phyloP scores from a whole-genome alignment of 2,888 invertebrate genomes.

The Sicus ferrugineus region DNA sequence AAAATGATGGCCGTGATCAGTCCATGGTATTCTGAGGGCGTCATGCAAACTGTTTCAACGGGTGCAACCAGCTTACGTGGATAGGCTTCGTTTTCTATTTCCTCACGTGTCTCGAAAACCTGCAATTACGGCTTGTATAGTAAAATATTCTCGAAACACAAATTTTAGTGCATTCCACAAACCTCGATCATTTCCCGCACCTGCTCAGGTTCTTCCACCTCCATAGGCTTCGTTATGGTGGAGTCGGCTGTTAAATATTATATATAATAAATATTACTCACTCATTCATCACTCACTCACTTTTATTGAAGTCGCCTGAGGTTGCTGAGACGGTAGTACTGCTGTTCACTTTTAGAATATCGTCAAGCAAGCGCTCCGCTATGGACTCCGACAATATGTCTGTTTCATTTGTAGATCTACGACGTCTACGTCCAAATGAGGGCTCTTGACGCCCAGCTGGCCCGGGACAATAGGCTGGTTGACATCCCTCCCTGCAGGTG shows the following conservation, averaged over 20 bases:
- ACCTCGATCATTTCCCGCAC: conserved; percentile 91
- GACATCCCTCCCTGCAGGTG: conserved; percentile 88
- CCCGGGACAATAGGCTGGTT: conserved; percentile 86
- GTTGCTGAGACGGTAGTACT: conserved; percentile 53
- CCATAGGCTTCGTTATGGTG: conserved; percentile 48
- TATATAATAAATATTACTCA: not conserved
- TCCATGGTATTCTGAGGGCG: conserved; percentile 84
- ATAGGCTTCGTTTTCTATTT: conserved; percentile 70
- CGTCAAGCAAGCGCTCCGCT: conserved; percentile 48
- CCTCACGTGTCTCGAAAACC: conserved; percentile 85
- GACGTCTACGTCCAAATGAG: conserved; percentile 78
- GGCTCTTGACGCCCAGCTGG: conserved; percentile 82
- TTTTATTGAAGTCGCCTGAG: conserved; percentile 51
- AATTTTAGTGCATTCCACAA: conserved; percentile 41
- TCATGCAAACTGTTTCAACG: conserved; percentile 78
- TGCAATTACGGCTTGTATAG: conserved; percentile 53
- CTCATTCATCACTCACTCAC: conserved; percentile 37
- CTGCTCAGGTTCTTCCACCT: conserved; percentile 71
- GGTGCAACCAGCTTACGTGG: conserved; percentile 74
- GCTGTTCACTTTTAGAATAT: conserved; percentile 50
- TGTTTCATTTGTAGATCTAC: conserved; percentile 59
- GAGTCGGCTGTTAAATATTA: conserved; percentile 13
- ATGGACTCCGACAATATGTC: conserved; percentile 39
- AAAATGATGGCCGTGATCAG: conserved; percentile 81
- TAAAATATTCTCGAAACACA: conserved; percentile 7